Base-by-base conservation (phyloP, 2,797 vertebrate genomes). In the Malurus leucopterus region DNA sequence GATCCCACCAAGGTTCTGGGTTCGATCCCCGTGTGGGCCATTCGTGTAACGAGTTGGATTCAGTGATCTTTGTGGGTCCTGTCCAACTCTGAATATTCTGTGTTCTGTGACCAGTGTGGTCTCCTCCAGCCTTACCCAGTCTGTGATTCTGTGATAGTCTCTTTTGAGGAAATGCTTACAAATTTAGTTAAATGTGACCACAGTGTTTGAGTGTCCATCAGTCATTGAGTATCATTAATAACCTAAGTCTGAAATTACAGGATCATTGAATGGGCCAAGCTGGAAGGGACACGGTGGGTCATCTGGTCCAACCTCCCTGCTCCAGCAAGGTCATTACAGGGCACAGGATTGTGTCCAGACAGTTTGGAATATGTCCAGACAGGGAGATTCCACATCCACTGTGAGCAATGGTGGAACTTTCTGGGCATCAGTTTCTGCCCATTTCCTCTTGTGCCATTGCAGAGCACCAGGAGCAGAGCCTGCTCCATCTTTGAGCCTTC, bases 181-280 rank as follows among this genome's bases (percentile, higher is more conserved):
- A 40, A 20, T 72, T 67, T 49, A 18, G 4, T 59, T 53, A 0
- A 1, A 14, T 23, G 6, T 4, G 4, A 23, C 32, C 10, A 1
- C n/a, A 17, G 16, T 1, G 1, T 51, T 63, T 13, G 44, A 2
- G 0, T 41, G 13, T 13, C 6, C 15, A 8, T n/a, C 40, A 30
- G 16, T 41, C 46, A 4, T 2, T 22, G 16, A 11, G 18, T 17
- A 1, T 10, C 49, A 44, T 75, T 43, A 44, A 71, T 40, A 84
- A 67, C 2, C 1, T 6, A 13, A n/a, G 8, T 38, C 20, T 68
- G 47, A 86, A 92, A 40, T 58, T 32, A 46, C 17, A 26, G 27
- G 17, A 32, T 30, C 27, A 11, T 10, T 14, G 27, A 43, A 55
- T 17, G 20, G 20, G 55, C 32, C 3, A 38, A 41, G 23, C 18